Base-by-base conservation (phyloP, 2,113 vertebrate genomes). In the Callopanchax toddi region DNA sequence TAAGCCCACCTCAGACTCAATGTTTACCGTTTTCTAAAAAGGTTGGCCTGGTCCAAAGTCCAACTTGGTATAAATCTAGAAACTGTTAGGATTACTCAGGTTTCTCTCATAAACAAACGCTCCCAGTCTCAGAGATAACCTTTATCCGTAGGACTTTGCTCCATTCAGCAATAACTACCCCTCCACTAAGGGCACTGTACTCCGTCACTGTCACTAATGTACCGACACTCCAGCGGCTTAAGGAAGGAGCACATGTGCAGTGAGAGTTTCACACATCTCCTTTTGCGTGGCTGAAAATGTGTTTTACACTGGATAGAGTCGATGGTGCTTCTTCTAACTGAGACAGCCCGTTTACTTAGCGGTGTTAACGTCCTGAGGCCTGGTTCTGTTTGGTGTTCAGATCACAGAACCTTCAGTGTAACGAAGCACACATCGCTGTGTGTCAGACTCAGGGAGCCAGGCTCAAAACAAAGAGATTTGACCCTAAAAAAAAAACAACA, bases 341-440 rank as follows among this genome's bases (percentile, higher is more conserved):
- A 32, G 29, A 0, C 6, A 32, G 10, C 29, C 29, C 29, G 10
- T 32, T 29, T 29, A 5, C 26, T 29, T 29, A 32, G 29, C 29
- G 10, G 29, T 8, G 29, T 32, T 32, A 32, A 6, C 6, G 29
- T 32, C 29, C 29, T 32, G 29, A 32, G 10, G 29, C 42, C 5
- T 25, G 48, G 17, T 60, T 53, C 39, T 52, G 75, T 63, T 90
- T 89, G 84, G 71, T 81, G 89, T 87, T 89, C 87, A 67, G 43
- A 75, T 82, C 86, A 79, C 84, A 82, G 74, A 76, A 61, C 10
- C 49, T 26, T 61, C 50, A 46, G 72, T 51, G 75, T 81, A 82
- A 88, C 66, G 76, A 86, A 81, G 72, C 82, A 55, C 73, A 84
- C 78, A 77, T 66, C 36, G 45, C 53, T 36, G 79, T 51, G 55